Evolutionary conservation across 2,797 vertebrate species (phyloP).

Genomic region (Lateolabrax maculatus): DNA sequence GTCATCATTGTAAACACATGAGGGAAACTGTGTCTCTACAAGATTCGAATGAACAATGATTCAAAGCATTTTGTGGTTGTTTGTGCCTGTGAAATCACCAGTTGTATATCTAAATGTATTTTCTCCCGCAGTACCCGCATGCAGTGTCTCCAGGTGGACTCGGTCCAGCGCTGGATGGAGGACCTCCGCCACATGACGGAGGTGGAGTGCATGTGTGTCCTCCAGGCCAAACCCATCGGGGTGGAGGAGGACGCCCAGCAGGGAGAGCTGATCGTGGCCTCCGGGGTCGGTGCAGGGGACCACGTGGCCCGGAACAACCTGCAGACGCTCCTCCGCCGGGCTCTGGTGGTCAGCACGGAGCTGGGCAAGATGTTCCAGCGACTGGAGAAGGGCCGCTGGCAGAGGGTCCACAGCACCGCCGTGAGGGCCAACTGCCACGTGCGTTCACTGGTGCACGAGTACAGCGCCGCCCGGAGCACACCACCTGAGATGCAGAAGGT

Average conservation of each 20-base stretch:
- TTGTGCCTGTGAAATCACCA: too few species aligned
- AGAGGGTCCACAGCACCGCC: conserved; percentile 93
- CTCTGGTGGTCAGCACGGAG: conserved; percentile 95
- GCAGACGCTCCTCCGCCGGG: conserved; percentile 92
- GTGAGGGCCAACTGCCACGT: conserved; percentile 93
- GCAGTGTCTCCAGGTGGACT: conserved; percentile 94
- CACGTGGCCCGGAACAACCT: conserved; percentile 88
- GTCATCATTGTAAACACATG: not conserved
- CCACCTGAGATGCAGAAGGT: conserved; percentile 93
- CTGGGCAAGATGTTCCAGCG: conserved; percentile 94
- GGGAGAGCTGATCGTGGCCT: conserved; percentile 90
- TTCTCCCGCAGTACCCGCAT: conserved; percentile 79
- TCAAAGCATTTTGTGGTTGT: not conserved
- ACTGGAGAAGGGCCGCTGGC: conserved; percentile 94
- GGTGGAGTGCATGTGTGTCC: conserved; percentile 98
- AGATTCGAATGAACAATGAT: not conserved
- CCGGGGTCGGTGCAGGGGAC: conserved; percentile 72
- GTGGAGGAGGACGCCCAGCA: conserved; percentile 91
- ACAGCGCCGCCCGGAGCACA: conserved; percentile 81
- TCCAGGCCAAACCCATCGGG: conserved; percentile 97
- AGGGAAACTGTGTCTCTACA: too few species aligned
- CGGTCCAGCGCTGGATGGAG: conserved; percentile 98
- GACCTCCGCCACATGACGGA: conserved; percentile 97
- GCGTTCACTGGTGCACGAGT: conserved; percentile 93
- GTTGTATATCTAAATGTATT: too few species aligned